A percentile compares a stretch with the other conserved stretches of the same genome.
These are phyloP conservation scores for Plebejus argus DNA, from an alignment of 2,888 invertebrate species.

Conservation along the genomic window DNA sequence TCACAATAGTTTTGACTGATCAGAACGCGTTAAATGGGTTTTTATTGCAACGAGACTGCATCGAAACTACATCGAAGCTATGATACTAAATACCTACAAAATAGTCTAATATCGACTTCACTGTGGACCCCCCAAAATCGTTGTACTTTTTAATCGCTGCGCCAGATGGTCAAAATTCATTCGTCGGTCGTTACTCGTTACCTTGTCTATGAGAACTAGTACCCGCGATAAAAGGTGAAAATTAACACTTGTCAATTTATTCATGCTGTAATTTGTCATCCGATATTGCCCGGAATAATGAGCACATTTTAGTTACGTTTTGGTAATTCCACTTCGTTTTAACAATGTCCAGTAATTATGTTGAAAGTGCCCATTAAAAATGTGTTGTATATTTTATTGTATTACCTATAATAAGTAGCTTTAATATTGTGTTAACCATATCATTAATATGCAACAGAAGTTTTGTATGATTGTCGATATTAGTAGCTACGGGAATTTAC, in stretches of 20 bases:
- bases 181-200: not conserved
- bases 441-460: too few relatives aligned
- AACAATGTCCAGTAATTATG: constrained; percentile 19
- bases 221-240: constrained; percentile 13
- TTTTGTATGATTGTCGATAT: too few relatives aligned
- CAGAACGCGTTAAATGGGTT: too few relatives aligned
- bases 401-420: too few relatives aligned
- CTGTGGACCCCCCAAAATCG: not conserved
- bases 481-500: too few relatives aligned
- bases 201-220: not conserved
- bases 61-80: not conserved
- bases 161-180: constrained; percentile 3
- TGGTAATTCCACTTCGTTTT: constrained; percentile 10
- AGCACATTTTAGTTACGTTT: constrained; percentile 22
- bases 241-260: constrained; percentile 27
- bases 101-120: not conserved
- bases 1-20: too few relatives aligned
- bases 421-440: too few relatives aligned
- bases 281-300: constrained; percentile 5
- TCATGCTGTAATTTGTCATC: constrained; percentile 26
- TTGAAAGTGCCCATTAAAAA: constrained; percentile 7
- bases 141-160: not conserved
- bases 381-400: too few relatives aligned
- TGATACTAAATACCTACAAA: not conserved
- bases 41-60: not conserved